Evolutionary conservation across 2,888 invertebrate species (phyloP).

Genomic region (Boloria selene): DNA sequence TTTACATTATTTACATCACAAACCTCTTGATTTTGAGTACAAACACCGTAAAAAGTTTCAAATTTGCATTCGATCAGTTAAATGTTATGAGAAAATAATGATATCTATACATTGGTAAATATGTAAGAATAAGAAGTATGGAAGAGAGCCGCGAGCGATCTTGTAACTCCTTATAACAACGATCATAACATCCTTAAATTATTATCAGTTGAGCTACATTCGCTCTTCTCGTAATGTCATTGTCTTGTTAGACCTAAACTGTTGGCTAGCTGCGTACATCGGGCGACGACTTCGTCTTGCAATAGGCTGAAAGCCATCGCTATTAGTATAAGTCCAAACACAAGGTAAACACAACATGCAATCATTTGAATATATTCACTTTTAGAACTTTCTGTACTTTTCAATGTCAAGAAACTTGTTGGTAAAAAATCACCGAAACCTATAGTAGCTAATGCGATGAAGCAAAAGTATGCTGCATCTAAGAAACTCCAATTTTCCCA

Average conservation of each 20-base stretch:
- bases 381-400: slow-evolving; percentile 67
- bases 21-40: slow-evolving; percentile 66
- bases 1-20: slow-evolving; percentile 79
- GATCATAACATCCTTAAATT: slow-evolving; percentile 79
- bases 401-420: slow-evolving; percentile 75
- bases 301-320: slow-evolving; percentile 93
- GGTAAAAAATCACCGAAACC: slow-evolving; percentile 91
- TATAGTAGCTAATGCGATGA: slow-evolving; percentile 91
- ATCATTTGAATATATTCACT: slow-evolving; percentile 87
- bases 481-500: slow-evolving; percentile 91
- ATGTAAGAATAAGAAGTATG: slow-evolving; percentile 52
- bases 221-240: slow-evolving; percentile 80
- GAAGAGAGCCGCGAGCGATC: slow-evolving; percentile 46
- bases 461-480: slow-evolving; percentile 92
- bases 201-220: slow-evolving; percentile 75
- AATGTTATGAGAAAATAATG: slow-evolving; percentile 43
- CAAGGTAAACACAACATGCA: slow-evolving; percentile 90
- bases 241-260: slow-evolving; percentile 86
- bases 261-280: slow-evolving; percentile 87
- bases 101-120: slow-evolving; percentile 44
- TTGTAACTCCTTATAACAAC: slow-evolving; percentile 60
- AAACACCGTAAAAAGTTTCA: slow-evolving; percentile 76
- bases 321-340: slow-evolving; percentile 90
- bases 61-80: slow-evolving; percentile 45
- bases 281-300: slow-evolving; percentile 89